phyloP scores from a whole-genome alignment of 1,140 invertebrate species.

The Eufriesea mexicana region DNA sequence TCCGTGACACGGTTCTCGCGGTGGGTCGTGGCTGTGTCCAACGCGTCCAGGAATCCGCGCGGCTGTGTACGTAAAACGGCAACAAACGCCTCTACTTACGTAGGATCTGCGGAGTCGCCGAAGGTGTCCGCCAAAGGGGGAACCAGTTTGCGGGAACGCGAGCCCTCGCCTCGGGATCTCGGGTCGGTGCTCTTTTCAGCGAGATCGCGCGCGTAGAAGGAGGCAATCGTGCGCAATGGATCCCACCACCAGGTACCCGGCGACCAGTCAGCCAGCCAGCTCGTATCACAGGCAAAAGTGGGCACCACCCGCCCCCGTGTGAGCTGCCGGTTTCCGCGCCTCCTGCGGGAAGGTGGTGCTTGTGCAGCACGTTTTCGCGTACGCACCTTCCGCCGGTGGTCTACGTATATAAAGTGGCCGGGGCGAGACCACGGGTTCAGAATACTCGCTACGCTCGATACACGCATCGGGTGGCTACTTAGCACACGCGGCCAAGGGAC shows the following conservation, averaged over 20 bases:
- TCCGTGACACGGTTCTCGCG: slow-evolving; percentile 81
- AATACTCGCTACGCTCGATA: slow-evolving; percentile 78
- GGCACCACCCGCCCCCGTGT: slow-evolving; percentile 56
- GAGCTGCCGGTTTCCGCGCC: slow-evolving; percentile 36
- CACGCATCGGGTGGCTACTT: slow-evolving; percentile 64
- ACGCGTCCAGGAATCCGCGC: neutral
- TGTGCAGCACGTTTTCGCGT: slow-evolving; percentile 51
- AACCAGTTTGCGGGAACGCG: slow-evolving; percentile 63
- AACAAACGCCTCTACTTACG: neutral
- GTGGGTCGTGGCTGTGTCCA: slow-evolving; percentile 50
- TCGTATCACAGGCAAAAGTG: slow-evolving; percentile 66
- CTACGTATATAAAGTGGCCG: slow-evolving; percentile 82
- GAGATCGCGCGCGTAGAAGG: slow-evolving; percentile 20
- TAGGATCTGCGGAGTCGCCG: neutral
- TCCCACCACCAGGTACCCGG: slow-evolving; percentile 44
- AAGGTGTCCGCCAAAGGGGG: slow-evolving; percentile 37
- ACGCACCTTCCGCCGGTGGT: slow-evolving; percentile 73
- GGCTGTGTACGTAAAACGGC: slow-evolving; percentile 8
- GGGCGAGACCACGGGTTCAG: slow-evolving; percentile 79
- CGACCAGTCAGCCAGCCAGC: slow-evolving; percentile 45
- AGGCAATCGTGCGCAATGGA: slow-evolving; percentile 8
- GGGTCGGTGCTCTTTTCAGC: slow-evolving; percentile 37
- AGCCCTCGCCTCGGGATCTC: slow-evolving; percentile 48
- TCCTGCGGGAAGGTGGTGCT: slow-evolving; percentile 70
- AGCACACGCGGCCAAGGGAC: slow-evolving; percentile 2